Base-by-base conservation (phyloP, 2,797 vertebrate genomes). In the Tapirus indicus region DNA sequence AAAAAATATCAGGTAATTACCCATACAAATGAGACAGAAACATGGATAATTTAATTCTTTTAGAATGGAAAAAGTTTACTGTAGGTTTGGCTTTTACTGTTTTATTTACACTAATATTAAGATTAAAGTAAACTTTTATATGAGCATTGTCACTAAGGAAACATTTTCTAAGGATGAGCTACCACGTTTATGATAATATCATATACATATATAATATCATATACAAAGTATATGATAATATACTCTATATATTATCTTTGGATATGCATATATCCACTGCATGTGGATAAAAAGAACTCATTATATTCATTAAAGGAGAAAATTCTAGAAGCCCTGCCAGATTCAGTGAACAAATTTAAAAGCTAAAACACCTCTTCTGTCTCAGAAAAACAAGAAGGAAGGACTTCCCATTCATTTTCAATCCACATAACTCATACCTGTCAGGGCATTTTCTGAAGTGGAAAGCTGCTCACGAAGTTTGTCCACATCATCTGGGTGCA, bases 401-500 rank as follows among this genome's bases (percentile, higher is more conserved):
- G 6, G 25, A 52, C 20, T 89, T 83, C 6, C 14, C 41, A 62
- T 20, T 44, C 18, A 89, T 77, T 88, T 97, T 71, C 91, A 95
- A 94, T 66, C n/a, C 29, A 82, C 1, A 2, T 21, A 83, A 27
- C 13, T 80, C 98, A 89, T 95, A 99, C 99, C 99, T 74, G 99
- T 99, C 93, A 99, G 99, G 32, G 99, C 99, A 10, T 99, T 99
- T 98, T 99, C 99, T 0, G 99, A 99, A 0, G 99, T 99, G 64
- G 99, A 99, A 72, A 99, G 99, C 98, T 99, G 99, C 98, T 99
- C 99, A 83, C 99, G 97, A 84, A 99, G 99, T 97, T 99, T 99
- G 96, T 99, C 99, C 90, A 99, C 99, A n/a, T 99, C 99, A 0
- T 99, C 99, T 0, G 99, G 99, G 97, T 99, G 99, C 69, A 99